These are phyloP conservation scores for Drosophila lutescens DNA, from an alignment of 2,888 invertebrate genomes.

Conservation along the genomic window DNA sequence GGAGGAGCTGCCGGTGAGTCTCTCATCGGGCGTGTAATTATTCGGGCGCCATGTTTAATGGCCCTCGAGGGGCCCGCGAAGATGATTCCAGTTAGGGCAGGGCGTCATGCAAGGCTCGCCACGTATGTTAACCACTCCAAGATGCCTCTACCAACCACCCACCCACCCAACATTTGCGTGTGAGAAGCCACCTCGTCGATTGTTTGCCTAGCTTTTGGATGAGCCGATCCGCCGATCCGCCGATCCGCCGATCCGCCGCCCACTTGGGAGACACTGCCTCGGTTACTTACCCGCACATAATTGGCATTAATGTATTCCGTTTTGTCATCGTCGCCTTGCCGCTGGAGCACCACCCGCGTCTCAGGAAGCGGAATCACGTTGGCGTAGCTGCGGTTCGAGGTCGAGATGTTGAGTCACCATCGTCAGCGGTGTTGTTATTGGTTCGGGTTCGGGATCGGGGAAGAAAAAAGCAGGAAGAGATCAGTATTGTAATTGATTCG, in stretches of 20 bases:
- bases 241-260: slow-evolving; percentile 9
- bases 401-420: slow-evolving; percentile 35
- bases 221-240: slow-evolving; percentile 20
- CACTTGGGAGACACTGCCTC: slow-evolving; percentile 21
- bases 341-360: slow-evolving; percentile 91
- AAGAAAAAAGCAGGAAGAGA: slow-evolving; percentile 44
- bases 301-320: slow-evolving; percentile 97
- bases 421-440: slow-evolving; percentile 19
- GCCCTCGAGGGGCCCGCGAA: slow-evolving; percentile 22
- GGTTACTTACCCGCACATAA: slow-evolving; percentile 91
- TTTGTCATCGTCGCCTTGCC: slow-evolving; percentile 89
- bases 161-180: slow-evolving; percentile 9
- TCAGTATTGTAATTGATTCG: slow-evolving; percentile 42
- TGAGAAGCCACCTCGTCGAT: slow-evolving; percentile 21
- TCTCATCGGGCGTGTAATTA: slow-evolving; percentile 73
- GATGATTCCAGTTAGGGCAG: slow-evolving; percentile 22
- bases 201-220: slow-evolving; percentile 31
- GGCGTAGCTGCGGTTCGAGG: slow-evolving; percentile 87
- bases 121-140: slow-evolving; percentile 14
- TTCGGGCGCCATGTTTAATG: slow-evolving; percentile 51
- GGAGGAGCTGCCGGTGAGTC: slow-evolving; percentile 47
- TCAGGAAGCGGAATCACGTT: slow-evolving; percentile 97
- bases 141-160: slow-evolving; percentile 9
- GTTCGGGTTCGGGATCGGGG: not conserved
- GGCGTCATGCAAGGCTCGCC: slow-evolving; percentile 46